Conservation (phyloP, 2,888 invertebrate genomes). For the Nomada fucata region DNA sequence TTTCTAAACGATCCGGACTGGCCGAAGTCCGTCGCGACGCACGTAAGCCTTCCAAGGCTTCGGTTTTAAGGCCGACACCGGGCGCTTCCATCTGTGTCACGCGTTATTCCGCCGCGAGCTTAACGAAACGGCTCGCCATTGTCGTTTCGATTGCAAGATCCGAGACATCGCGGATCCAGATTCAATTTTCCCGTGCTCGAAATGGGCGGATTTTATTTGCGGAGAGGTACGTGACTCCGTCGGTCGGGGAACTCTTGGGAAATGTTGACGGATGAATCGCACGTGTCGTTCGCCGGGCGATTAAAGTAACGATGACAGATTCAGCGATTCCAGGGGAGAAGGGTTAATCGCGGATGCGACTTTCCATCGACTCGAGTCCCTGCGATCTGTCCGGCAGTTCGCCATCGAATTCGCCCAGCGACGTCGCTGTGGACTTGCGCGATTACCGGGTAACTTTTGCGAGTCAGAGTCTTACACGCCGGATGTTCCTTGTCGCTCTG, state of each 20-base stretch:
- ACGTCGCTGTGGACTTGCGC: background rate
- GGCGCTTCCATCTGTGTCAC: background rate
- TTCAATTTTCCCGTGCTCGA: no score
- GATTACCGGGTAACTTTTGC: background rate
- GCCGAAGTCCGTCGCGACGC: constrained; percentile 23
- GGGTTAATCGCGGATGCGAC: background rate
- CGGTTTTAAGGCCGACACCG: background rate
- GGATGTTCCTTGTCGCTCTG: background rate
- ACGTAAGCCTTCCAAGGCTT: constrained; percentile 11
- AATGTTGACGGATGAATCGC: background rate
- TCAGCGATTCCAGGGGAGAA: background rate
- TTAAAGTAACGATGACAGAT: background rate
- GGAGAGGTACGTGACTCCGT: no score
- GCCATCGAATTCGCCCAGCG: no score
- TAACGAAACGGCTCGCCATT: no score
- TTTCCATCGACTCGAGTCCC: no score
- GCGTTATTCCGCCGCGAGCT: no score
- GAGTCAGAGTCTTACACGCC: no score
- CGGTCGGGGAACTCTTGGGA: background rate
- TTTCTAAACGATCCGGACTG: constrained; percentile 68
- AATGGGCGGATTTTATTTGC: no score
- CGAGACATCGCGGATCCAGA: no score
- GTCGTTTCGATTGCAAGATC: no score
- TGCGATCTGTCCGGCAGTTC: background rate
- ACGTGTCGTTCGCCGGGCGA: background rate